phyloP scores from a whole-genome alignment of 2,797 vertebrate genomes.

The Carcharodon carcharias region DNA sequence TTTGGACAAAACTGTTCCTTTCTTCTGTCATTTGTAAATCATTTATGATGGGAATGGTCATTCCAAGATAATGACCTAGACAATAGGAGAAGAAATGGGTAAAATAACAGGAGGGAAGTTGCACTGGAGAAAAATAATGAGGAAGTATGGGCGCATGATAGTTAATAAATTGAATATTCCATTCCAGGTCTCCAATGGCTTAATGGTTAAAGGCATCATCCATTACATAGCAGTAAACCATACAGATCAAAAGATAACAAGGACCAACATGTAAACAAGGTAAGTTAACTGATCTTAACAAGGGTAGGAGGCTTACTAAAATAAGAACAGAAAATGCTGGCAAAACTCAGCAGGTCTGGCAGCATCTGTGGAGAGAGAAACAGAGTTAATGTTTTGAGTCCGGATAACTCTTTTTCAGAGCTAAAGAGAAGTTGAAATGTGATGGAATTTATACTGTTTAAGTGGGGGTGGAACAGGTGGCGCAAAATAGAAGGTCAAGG shows the following conservation, averaged over 20 bases:
- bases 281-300: not conserved
- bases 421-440: no score
- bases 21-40: constrained; percentile 60
- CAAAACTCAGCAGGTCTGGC: no score
- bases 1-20: constrained; percentile 52
- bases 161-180: not conserved
- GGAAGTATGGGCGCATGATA: not conserved
- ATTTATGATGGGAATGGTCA: constrained; percentile 70
- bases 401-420: no score
- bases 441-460: no score
- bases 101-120: constrained; percentile 13
- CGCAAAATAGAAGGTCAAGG: no score
- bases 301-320: not conserved
- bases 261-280: not conserved
- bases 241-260: not conserved
- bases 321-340: no score
- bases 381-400: no score
- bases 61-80: constrained; percentile 64
- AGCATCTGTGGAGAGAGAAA: no score
- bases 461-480: no score
- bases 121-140: not conserved
- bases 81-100: not conserved
- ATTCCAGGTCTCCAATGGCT: not conserved
- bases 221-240: not conserved
- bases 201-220: not conserved